Percentiles rank a stretch among this genome's conserved stretches.
phyloP scores from a whole-genome alignment of 1,140 invertebrate species.

The Plectus sambesii region DNA sequence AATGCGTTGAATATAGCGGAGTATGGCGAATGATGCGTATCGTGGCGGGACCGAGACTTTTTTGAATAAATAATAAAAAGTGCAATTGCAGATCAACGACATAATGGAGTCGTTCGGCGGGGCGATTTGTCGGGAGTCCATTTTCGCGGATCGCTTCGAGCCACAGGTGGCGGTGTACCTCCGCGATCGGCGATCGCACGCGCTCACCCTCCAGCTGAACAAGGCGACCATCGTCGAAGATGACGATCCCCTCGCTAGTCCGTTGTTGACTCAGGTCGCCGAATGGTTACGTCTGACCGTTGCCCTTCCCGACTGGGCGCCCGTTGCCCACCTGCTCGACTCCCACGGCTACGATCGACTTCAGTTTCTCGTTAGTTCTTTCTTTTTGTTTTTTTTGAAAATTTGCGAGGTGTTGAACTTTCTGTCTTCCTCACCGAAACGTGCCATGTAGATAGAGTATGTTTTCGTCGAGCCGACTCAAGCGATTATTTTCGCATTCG shows the following conservation, averaged over 20 bases:
- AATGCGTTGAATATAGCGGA: too few relatives aligned
- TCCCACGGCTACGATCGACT: slow-evolving; percentile 81
- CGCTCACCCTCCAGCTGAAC: slow-evolving; percentile 49
- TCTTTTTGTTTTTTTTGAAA: slow-evolving; percentile 14
- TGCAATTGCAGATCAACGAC: slow-evolving; percentile 47
- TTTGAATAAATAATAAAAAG: too few relatives aligned
- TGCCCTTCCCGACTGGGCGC: slow-evolving; percentile 54
- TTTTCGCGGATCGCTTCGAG: slow-evolving; percentile 20
- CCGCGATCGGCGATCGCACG: slow-evolving; percentile 17
- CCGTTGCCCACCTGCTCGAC: slow-evolving; percentile 66
- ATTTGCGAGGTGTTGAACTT: too few relatives aligned
- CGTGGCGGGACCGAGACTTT: too few relatives aligned
- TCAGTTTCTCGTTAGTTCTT: slow-evolving; percentile 71
- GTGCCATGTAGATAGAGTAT: too few relatives aligned
- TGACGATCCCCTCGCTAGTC: slow-evolving; percentile 9
- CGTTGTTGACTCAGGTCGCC: slow-evolving; percentile 53
- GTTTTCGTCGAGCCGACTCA: too few relatives aligned
- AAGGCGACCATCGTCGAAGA: slow-evolving; percentile 28
- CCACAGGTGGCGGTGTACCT: slow-evolving; percentile 18
- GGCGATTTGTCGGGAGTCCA: slow-evolving; percentile 36
- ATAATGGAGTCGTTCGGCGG: slow-evolving; percentile 47
- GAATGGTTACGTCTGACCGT: slow-evolving; percentile 64
- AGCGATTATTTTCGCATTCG: too few relatives aligned
- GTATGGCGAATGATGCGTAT: too few relatives aligned
- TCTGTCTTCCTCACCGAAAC: slow-evolving; percentile 10